A percentile compares a stretch with the other conserved stretches of the same genome.
Evolutionary conservation across 2,113 vertebrate species (phyloP).

Genomic region (Elephas maximus): DNA sequence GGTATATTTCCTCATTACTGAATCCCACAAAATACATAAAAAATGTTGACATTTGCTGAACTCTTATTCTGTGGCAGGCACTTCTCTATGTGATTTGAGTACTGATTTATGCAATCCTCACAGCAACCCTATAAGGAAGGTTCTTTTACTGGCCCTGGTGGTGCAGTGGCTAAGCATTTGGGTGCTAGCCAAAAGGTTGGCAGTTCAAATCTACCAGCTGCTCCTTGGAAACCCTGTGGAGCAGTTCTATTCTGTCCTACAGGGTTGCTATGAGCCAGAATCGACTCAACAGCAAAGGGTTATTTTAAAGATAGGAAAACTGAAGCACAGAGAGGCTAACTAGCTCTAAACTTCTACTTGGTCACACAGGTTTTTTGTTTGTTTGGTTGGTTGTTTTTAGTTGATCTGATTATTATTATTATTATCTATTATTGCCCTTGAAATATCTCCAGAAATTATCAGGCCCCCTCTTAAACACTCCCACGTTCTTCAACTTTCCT

Average conservation of each 20-base stretch:
- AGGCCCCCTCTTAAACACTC: neutral
- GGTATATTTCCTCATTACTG: neutral
- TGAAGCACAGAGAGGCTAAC: neutral
- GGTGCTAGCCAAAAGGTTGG: no score
- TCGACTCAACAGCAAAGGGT: no score
- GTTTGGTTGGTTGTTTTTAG: no score
- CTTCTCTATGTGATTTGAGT: neutral
- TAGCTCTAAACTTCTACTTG: neutral
- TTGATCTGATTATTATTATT: no score
- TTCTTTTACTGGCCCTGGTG: no score
- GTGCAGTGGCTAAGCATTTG: no score
- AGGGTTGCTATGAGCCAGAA: no score
- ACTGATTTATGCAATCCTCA: no score
- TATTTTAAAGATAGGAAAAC: neutral
- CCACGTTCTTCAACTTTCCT: neutral
- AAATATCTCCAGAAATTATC: slow-evolving; percentile 8
- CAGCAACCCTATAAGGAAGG: no score
- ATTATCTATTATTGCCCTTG: neutral
- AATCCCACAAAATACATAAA: slow-evolving; percentile 23
- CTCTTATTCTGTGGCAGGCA: neutral
- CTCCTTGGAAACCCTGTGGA: no score
- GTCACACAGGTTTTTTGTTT: neutral
- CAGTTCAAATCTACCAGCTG: no score
- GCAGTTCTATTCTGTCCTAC: no score
- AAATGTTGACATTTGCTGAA: neutral